phyloP scores from a whole-genome alignment of 2,797 vertebrate genomes.

The Poecilia wingei region DNA sequence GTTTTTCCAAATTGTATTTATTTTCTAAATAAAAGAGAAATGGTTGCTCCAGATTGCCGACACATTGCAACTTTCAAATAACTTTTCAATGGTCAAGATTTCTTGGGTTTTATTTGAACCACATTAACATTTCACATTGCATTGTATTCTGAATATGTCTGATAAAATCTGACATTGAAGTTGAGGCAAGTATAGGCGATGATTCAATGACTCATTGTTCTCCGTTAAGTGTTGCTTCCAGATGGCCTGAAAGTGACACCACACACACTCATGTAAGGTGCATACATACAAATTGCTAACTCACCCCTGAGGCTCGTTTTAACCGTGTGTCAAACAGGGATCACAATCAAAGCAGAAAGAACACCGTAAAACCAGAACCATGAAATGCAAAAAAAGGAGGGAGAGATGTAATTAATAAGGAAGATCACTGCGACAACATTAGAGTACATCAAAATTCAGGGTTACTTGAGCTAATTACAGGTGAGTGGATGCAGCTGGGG shows the following conservation, averaged over 20 bases:
- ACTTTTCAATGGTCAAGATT: neutral
- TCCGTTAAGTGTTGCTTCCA: slow-evolving; percentile 70
- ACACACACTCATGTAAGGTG: slow-evolving; percentile 11
- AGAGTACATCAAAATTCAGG: slow-evolving; percentile 30
- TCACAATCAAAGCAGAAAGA: slow-evolving; percentile 58
- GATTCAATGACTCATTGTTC: slow-evolving; percentile 24
- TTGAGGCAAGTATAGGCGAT: neutral
- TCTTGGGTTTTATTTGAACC: neutral
- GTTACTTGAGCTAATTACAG: too few relatives aligned
- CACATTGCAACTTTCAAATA: neutral
- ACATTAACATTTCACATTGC: neutral
- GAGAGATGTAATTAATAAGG: slow-evolving; percentile 13
- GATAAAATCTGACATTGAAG: neutral
- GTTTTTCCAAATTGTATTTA: too few relatives aligned
- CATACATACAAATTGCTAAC: slow-evolving; percentile 41
- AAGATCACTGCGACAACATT: slow-evolving; percentile 37
- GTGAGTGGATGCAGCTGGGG: too few relatives aligned
- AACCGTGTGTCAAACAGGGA: slow-evolving; percentile 57
- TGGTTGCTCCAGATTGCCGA: too few relatives aligned
- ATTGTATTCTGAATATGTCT: neutral
- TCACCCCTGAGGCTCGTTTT: slow-evolving; percentile 53
- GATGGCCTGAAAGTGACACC: slow-evolving; percentile 72
- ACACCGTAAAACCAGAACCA: slow-evolving; percentile 47
- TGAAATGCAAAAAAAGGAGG: slow-evolving; percentile 20
- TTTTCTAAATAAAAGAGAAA: too few relatives aligned